Percentiles rank a stretch among this genome's conserved stretches.
These are phyloP conservation scores for Umimayanthus kanabou DNA, from an alignment of 92 coral and sea anemone genomes.

Conservation along the genomic window DNA sequence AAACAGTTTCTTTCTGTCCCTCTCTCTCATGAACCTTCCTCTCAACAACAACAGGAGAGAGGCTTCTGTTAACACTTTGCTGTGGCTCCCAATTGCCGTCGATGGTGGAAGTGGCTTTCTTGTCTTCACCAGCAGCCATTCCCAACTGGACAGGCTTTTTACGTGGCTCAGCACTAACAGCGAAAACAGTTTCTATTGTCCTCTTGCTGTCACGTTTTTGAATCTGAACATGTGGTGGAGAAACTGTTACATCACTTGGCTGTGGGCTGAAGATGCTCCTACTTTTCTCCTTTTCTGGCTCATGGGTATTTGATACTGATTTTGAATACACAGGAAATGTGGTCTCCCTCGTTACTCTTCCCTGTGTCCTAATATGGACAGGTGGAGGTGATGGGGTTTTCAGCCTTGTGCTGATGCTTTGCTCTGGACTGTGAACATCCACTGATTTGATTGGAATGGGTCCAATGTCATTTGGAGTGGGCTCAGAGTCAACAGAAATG, in stretches of 20 bases:
- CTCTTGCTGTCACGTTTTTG: neutral
- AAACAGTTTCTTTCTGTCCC: conserved; percentile 47
- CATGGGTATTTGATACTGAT: neutral
- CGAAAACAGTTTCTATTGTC: conserved; percentile 38
- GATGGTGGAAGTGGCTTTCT: neutral
- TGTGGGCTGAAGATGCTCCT: conserved; percentile 22
- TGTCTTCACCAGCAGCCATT: neutral
- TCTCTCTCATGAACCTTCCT: conserved; percentile 15
- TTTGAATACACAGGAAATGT: conserved; percentile 15
- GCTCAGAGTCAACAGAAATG: neutral
- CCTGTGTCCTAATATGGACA: neutral
- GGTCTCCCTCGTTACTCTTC: neutral
- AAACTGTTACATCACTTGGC: neutral
- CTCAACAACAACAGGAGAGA: conserved; percentile 28
- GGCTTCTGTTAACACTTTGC: neutral
- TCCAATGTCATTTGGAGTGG: neutral
- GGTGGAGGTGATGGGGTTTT: neutral
- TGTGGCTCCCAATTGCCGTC: neutral
- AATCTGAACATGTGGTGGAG: conserved; percentile 1
- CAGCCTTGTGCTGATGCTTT: neutral
- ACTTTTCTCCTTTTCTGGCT: neutral
- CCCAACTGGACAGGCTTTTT: neutral
- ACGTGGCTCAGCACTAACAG: conserved; percentile 32
- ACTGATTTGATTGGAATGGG: neutral
- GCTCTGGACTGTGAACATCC: neutral